Conservation (phyloP, 2,888 invertebrate genomes). For the Rhingia rostrata region DNA sequence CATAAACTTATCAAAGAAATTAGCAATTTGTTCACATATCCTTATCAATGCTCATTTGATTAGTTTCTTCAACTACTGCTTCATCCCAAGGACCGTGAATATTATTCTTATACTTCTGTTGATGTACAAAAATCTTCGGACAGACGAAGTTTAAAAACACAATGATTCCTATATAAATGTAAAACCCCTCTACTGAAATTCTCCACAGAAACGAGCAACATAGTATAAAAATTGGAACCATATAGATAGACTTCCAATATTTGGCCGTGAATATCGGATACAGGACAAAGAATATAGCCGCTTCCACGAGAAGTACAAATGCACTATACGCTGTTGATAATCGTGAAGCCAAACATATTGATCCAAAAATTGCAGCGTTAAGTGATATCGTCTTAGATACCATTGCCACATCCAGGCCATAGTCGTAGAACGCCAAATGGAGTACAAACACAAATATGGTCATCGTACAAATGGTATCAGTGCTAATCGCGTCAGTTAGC, state of each 20-base stretch:
- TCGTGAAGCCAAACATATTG: constrained; percentile 96
- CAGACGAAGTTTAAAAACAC: constrained; percentile 88
- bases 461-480: constrained; percentile 98
- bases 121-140: constrained; percentile 89
- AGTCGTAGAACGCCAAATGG: constrained; percentile 96
- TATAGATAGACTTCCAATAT: constrained; percentile 85
- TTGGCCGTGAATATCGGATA: constrained; percentile 91
- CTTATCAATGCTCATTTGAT: constrained; percentile 77
- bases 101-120: constrained; percentile 93
- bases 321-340: constrained; percentile 93
- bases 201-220: constrained; percentile 85
- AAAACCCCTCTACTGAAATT: constrained; percentile 85
- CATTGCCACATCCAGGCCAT: constrained; percentile 92
- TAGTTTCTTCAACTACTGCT: constrained; percentile 88
- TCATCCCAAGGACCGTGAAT: constrained; percentile 99
- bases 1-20: not conserved
- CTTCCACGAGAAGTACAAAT: constrained; percentile 93
- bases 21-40: constrained; percentile 76
- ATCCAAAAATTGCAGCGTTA: constrained; percentile 97
- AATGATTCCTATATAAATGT: constrained; percentile 86
- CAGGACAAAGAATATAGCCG: constrained; percentile 94
- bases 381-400: constrained; percentile 96
- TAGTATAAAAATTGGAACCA: constrained; percentile 84
- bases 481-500: constrained; percentile 97
- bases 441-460: constrained; percentile 93